Base-by-base conservation (phyloP, 2,888 invertebrate genomes). In the Agriopis marginaria region DNA sequence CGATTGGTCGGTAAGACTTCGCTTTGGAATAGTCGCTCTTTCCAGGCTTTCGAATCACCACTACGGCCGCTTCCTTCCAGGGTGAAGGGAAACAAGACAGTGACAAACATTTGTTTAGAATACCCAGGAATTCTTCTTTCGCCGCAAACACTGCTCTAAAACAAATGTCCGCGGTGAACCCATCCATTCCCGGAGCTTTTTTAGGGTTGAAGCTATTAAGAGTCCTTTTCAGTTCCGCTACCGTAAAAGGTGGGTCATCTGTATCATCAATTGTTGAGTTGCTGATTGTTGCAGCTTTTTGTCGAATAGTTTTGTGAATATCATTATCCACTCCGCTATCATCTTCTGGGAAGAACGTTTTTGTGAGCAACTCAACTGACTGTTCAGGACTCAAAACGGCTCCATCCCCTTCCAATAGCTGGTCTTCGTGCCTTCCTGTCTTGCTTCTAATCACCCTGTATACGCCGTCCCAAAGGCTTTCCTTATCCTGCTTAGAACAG, bases 131-230 rank as follows among this genome's bases (percentile, higher is more conserved):
- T 0, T 55, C 9, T 4, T 71, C 68, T 2, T 39, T 47, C 1
- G 68, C 55, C 0, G 51, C 23, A 11, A 12, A 53, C 14, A 76
- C 75, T 11, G 73, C 75, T n/a, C 10, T 17, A 0, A 17, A 42
- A 45, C 75, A 77, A 2, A 80, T 79, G 17, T 78, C 76, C 0
- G 32, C 32, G 3, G 32, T 32, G 32, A 32, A 32, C 4, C 32
- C 32, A 32, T 32, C 32, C 3, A 32, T 1, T 32, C 32, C 32
- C 32, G 32, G 32, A 3, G 32, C 32, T 32, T 32, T 32, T 3
- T 3, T 32, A 78, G 56, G 56, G 10, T 42, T 42, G 42, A 42
- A 56, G 10, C 56, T 17, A 3, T 14, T 42, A 1, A 56, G 10
- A 14, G 56, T 42, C 42, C 56, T 42, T 42, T 14, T 56, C 14